These are phyloP conservation scores for Cosmorhoe ocellata DNA, from an alignment of 2,888 invertebrate genomes.

Conservation along the genomic window DNA sequence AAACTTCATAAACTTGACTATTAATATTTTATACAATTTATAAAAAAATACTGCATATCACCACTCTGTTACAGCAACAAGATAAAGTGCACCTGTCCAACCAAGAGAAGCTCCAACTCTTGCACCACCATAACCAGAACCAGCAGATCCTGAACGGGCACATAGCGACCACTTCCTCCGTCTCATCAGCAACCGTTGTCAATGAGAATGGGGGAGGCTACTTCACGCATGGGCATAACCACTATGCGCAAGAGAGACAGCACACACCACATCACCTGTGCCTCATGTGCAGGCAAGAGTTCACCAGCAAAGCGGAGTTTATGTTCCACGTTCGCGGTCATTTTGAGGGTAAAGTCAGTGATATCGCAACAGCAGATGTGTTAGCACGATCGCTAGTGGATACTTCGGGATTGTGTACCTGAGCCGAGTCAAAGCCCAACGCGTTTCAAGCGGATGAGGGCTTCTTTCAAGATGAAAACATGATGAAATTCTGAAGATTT, in stretches of 20 bases:
- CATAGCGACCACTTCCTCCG: constrained; percentile 70
- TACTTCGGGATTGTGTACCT: constrained; percentile 81
- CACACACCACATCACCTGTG: constrained; percentile 82
- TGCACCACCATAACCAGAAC: constrained; percentile 77
- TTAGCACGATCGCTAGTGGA: constrained; percentile 78
- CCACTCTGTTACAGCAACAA: constrained; percentile 57
- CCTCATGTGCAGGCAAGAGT: constrained; percentile 85
- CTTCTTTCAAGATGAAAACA: constrained; percentile 72
- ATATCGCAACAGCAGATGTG: constrained; percentile 78
- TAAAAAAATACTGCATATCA: neutral
- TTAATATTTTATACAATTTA: neutral
- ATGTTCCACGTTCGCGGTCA: constrained; percentile 87
- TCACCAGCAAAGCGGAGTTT: constrained; percentile 85
- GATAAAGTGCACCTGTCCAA: constrained; percentile 76
- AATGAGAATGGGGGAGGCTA: constrained; percentile 68
- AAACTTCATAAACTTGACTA: too few species aligned
- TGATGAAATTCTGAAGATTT: constrained; percentile 67
- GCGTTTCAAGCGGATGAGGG: constrained; percentile 68
- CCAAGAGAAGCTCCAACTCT: constrained; percentile 73
- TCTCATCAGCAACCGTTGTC: constrained; percentile 72
- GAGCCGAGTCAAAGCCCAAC: constrained; percentile 73
- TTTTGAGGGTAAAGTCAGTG: constrained; percentile 82
- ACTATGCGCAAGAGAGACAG: constrained; percentile 73
- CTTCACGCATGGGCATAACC: constrained; percentile 75
- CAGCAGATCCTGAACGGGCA: constrained; percentile 76